Evolutionary conservation across 37 sponge, comb jelly and placozoan genomes (phyloP), one percentile per base, ranked within the genome.

Genomic region (Ephydatia muelleri): DNA sequence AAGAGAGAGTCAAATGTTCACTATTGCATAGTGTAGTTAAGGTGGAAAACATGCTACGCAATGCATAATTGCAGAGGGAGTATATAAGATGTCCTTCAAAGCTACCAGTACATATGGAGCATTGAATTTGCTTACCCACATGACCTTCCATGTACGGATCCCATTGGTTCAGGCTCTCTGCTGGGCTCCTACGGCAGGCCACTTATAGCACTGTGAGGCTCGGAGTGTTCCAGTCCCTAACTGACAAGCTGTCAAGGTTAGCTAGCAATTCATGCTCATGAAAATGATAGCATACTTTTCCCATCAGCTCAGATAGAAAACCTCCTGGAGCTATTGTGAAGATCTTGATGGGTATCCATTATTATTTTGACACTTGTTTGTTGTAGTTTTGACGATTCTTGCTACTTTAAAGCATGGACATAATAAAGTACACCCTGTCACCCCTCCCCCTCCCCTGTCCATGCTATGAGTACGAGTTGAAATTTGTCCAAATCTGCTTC

Each of bases 151-250:
- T 37, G 23, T 40, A n/a, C 4, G 29, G 35, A 30, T 43, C 6
- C 31, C 2, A 8, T 47, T 21, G 23, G 32, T 65, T 22, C 72
- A 97, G 97, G 70, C 73, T 98, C 35, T 94, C 96, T 65, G 99
- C 99, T 38, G 99, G 96, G 2, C 77, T 98, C 27, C 72, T 96
- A 5, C 78, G 99, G 27, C 99, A 98, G 47, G 94, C 97, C 49
- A 94, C 97, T 0, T 98, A 98, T 78, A 96, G 95, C 30, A 98
- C 99, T 8, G 90, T 93, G 3, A 77, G 99, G 67, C 79, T 98
- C 8, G 99, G 99, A 28, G 85, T 98, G 33, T 98, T 87, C 78
- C 85, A 90, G 23, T 94, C 91, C 33, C 87, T 98, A 22, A 76
- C 82, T 32, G 32, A 75, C 75, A 73, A 34, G 27, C 29, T 68